Evolutionary conservation across 2,888 invertebrate genomes (phyloP).

Genomic region (Oscheius sp.): DNA sequence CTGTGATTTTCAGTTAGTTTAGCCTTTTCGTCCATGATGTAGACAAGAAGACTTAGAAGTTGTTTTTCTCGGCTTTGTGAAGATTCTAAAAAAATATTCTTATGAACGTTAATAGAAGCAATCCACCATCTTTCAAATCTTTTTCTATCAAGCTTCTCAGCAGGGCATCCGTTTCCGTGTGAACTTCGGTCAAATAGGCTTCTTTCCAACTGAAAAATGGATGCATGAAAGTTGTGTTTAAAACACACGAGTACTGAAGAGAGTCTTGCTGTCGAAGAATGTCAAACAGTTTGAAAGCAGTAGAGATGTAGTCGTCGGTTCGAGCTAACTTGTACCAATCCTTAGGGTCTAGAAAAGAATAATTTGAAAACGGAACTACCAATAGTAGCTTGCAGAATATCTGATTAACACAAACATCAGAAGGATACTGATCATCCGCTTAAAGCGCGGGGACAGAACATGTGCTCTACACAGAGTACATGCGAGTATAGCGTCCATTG

Average conservation of each 20-base stretch:
- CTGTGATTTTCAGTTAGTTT: constrained; percentile 17
- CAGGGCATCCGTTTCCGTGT: constrained; percentile 40
- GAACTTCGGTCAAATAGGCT: constrained; percentile 41
- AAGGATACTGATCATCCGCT: too few relatives aligned
- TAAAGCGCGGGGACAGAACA: too few relatives aligned
- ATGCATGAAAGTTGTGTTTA: neutral
- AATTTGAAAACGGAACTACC: neutral
- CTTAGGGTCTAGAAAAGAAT: constrained; percentile 36
- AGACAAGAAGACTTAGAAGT: constrained; percentile 39
- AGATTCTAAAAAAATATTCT: constrained; percentile 32
- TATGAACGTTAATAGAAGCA: neutral
- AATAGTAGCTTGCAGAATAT: too few relatives aligned
- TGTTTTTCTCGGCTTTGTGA: constrained; percentile 36
- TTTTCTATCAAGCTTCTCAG: constrained; percentile 40
- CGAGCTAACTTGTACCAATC: constrained; percentile 38
- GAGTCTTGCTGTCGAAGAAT: constrained; percentile 36
- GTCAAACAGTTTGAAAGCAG: constrained; percentile 37
- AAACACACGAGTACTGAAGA: constrained; percentile 36
- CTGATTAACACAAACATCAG: too few relatives aligned
- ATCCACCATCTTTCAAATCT: constrained; percentile 29
- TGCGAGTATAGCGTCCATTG: too few relatives aligned
- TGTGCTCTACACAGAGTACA: too few relatives aligned
- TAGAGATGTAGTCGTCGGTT: constrained; percentile 39
- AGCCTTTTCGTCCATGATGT: constrained; percentile 43
- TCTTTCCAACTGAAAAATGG: constrained; percentile 40